Base-by-base conservation (phyloP, 2,113 vertebrate species). In the Stomatorhinus ivindoensis region DNA sequence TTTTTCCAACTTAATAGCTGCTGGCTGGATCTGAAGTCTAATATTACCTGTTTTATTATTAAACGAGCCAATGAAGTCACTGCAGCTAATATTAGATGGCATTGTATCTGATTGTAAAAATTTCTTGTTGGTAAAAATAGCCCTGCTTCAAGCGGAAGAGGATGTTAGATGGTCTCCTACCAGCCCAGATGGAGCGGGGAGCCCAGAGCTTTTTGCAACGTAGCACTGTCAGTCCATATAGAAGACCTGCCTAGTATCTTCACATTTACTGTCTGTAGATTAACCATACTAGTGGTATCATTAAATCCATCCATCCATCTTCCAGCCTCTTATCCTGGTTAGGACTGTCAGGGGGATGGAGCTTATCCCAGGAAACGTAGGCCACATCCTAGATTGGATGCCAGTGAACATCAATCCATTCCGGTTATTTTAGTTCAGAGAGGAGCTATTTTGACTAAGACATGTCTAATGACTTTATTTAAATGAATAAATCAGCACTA, bases 41-140 rank as follows among this genome's bases (percentile, higher is more conserved):
- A 80, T 80, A 80, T 80, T 80, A 80, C 73, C 73, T 80, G 73
- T 80, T 80, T 80, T 80, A 80, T 80, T 80, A 80, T 80, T 80
- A 80, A 80, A 80, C 35, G 35, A 80, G 73, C 39, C 73, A 42
- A 80, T 80, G 73, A 80, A 80, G 73, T 42, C 73, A 39, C 35
- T 80, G 73, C 35, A 2, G 35, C 73, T 80, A 80, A 80, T 80
- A 80, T 80, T 80, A 80, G 73, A 80, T 8, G 73, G 73, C 35
- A 42, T 80, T 80, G 73, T 17, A 80, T 80, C 31, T 42, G 73
- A 80, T 42, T 80, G 73, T 80, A 42, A 80, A 80, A 80, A 80
- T 80, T 42, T 42, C 73, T 80, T 80, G 31, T 80, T 80, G 15
- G 35, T 80, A 80, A 80, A 80, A 80, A 80, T 80, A 42, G 35